Evolutionary conservation across 2,888 invertebrate genomes (phyloP), one percentile per base, ranked within the genome.

Genomic region (Lepeophtheirus nordmannii): DNA sequence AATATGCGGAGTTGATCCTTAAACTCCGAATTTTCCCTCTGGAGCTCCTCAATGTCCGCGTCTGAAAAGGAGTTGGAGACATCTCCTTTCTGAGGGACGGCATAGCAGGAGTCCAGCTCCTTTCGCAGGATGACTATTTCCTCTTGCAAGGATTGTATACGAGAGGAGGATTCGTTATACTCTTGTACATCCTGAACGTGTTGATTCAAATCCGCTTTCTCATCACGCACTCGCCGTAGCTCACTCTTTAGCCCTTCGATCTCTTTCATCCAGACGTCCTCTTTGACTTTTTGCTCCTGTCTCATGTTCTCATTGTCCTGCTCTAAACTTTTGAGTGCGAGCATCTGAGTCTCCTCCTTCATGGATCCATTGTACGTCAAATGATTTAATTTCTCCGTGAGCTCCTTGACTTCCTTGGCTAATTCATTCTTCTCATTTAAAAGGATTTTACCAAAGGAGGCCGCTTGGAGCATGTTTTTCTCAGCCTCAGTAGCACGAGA

Each of bases 401-500:
- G 20, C 22, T 46, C 56, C 38, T 63, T 37, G 8, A 22, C 23
- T 56, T 63, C 63, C 22, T 20, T 53, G 22, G 53, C 3, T 3
- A 46, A 17, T 17, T 46, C 53, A n/a, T 46, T 8, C 53, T 46
- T 46, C 17, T 56, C 17, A 17, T 11, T n/a, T 5, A 63, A 30
- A 20, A 63, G 38, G 11, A 20, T 53, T 12, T 56, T 7, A 1
- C 63, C 63, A 56, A 46, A 63, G n/a, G 40, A 17, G 53, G 63
- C 63, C 14, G 63, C 46, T 37, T 53, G 46, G 20, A 37, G 46
- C 63, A 63, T 56, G 23, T 63, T 63, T 11, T 40, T 53, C 23
- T 63, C 63, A 17, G 62, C 39, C 39, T 62, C 62, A 1, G 20
- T 20, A 11, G 62, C 62, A 40, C 62, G 38, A 41, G 38, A 11